phyloP scores from a whole-genome alignment of 2,113 vertebrate species.

The Danionella cerebrum region DNA sequence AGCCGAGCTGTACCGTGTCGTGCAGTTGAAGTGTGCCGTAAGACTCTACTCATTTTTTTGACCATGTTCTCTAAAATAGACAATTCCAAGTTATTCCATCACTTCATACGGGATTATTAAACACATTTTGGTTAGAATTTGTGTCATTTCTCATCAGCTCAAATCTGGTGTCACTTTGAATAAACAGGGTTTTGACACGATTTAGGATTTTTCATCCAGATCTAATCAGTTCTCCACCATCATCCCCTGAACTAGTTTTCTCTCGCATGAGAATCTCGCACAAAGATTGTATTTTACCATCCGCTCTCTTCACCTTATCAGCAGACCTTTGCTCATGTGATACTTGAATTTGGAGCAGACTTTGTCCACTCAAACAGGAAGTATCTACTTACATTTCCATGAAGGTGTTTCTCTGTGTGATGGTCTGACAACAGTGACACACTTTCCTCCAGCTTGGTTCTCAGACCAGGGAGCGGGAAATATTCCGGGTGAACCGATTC shows the following conservation, averaged over 20 bases:
- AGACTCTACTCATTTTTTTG: too few species aligned
- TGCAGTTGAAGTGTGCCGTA: too few species aligned
- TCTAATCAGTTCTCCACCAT: neutral
- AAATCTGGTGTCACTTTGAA: too few species aligned
- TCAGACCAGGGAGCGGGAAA: neutral
- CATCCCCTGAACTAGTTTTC: too few species aligned
- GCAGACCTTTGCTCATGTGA: conserved; percentile 29
- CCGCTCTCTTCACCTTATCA: neutral
- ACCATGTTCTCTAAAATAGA: too few species aligned
- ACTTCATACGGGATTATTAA: too few species aligned
- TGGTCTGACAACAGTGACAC: conserved; percentile 57
- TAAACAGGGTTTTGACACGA: too few species aligned
- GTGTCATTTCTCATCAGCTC: too few species aligned
- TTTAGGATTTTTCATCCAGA: too few species aligned
- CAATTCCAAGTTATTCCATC: too few species aligned
- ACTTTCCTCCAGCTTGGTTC: conserved; percentile 53
- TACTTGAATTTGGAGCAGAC: conserved; percentile 14
- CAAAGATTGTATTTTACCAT: neutral
- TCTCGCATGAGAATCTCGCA: neutral
- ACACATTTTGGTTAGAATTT: too few species aligned
- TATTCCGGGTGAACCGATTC: neutral
- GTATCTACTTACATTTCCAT: conserved; percentile 65
- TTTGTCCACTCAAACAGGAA: conserved; percentile 9
- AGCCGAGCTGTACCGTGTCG: too few species aligned
- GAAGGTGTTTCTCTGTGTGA: conserved; percentile 61